Base-by-base conservation (phyloP, 2,888 invertebrate genomes). In the Anagyrus pseudococci region DNA sequence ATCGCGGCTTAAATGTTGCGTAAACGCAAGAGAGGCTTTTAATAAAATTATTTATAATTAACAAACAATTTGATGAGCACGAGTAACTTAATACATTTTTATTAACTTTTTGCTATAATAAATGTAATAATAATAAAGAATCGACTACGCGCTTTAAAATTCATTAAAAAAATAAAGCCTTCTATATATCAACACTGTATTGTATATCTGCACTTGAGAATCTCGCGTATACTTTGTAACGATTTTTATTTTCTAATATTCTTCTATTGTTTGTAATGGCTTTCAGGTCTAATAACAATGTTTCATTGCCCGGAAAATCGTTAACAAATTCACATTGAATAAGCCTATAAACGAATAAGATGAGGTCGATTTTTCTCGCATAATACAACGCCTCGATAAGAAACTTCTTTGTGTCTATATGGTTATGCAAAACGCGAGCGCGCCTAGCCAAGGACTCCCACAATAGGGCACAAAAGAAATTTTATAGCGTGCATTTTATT, bases 51-150 rank as follows among this genome's bases (percentile, higher is more conserved):
- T 29, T 50, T 19, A 10, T 22, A 50, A 49, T 58, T 49, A 49
- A 43, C 49, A 33, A 58, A 40, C 20, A 15, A 26, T 41, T 26
- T 17, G 43, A 44, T 20, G 20, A 33, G 48, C 20, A 2, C 22
- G 29, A 43, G 33, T 15, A 58, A 44, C n/a, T 49, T 41, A 37
- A 57, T 49, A 49, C 41, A 57, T 57, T 56, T 56, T 47, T 37
- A 56, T 48, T 22, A 37, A 17, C n/a, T 33, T 37, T 23, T 40
- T 33, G 25, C 37, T 41, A 26, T 41, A n/a, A 23, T 10, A 15
- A 40, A 26, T 57, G 10, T 48, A 40, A 41, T 57, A 46, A 46
- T 57, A 26, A 37, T 1, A 13, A n/a, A 22, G 7, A 15, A 20
- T 48, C 15, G 15, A 44, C n/a, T 55, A 4, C 17, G 10, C 17